Percentiles rank a stretch among this genome's conserved stretches.
Conservation (phyloP, 2,797 vertebrate species). For the Hafferia zeledoni region DNA sequence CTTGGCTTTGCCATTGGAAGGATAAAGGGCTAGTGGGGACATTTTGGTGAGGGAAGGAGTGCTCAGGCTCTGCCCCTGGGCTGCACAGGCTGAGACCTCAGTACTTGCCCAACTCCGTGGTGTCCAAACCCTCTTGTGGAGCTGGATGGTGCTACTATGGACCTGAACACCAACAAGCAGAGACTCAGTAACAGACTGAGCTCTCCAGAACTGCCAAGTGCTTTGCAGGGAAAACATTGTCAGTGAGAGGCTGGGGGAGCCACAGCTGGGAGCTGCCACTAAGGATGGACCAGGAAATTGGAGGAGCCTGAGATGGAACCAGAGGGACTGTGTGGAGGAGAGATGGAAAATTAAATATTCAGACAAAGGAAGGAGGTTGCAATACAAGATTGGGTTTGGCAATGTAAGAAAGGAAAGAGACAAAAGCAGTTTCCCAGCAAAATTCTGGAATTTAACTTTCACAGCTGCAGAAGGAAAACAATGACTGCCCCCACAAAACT, state of each 20-base stretch:
- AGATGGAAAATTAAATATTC: not conserved
- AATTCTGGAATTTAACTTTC: constrained; percentile 39
- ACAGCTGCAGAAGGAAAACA: constrained; percentile 56
- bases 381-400: not conserved
- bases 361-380: not conserved
- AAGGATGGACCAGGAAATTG: not conserved
- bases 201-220: not conserved
- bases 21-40: not conserved
- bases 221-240: not conserved
- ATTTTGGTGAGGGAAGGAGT: rapidly evolving
- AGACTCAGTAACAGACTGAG: not conserved
- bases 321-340: not conserved
- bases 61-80: not conserved
- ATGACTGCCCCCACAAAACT: constrained; percentile 42
- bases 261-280: not conserved
- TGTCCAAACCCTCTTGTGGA: not conserved
- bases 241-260: not conserved
- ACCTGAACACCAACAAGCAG: not conserved
- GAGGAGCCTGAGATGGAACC: not conserved
- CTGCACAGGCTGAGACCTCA: rapidly evolving
- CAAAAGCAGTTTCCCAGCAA: not conserved
- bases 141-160: not conserved
- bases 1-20: not conserved
- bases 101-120: rapidly evolving
- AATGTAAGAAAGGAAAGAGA: not conserved